phyloP scores from a whole-genome alignment of 92 coral and sea anemone species.

The Epizoanthus ramosus region DNA sequence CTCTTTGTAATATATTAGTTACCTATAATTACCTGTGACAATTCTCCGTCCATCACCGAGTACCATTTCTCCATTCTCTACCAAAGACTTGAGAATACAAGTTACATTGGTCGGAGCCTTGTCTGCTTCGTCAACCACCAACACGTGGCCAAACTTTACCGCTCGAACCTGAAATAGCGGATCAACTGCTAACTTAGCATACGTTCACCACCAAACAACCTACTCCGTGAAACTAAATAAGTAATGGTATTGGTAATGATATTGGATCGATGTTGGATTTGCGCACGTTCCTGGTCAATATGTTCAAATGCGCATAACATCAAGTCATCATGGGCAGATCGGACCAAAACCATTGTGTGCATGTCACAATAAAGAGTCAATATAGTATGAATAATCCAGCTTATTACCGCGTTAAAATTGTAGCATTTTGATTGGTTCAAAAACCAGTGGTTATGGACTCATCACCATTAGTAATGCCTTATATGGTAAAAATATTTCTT shows the following conservation, averaged over 20 bases:
- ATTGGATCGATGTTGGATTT: too few species aligned
- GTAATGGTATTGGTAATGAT: too few species aligned
- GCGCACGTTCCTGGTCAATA: too few species aligned
- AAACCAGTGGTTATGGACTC: neutral
- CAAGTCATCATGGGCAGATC: too few species aligned
- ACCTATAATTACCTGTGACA: conserved; percentile 67
- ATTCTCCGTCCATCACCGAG: conserved; percentile 98
- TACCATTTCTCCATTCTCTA: conserved; percentile 95
- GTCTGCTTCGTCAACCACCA: conserved; percentile 98
- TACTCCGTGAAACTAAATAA: too few species aligned
- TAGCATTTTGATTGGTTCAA: neutral
- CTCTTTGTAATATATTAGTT: too few species aligned
- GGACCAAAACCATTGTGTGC: too few species aligned
- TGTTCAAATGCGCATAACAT: too few species aligned
- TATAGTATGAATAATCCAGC: neutral
- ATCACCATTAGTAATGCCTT: neutral
- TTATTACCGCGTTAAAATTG: neutral
- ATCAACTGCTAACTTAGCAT: too few species aligned
- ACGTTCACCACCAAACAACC: too few species aligned
- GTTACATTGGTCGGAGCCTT: conserved; percentile 99
- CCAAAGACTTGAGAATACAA: conserved; percentile 90
- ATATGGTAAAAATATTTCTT: too few species aligned
- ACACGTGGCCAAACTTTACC: conserved; percentile 95
- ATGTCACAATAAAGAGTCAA: neutral
- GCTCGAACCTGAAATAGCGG: conserved; percentile 83